These are phyloP conservation scores for Druceiella hillmani DNA, from an alignment of 2,888 invertebrate species.

Conservation along the genomic window DNA sequence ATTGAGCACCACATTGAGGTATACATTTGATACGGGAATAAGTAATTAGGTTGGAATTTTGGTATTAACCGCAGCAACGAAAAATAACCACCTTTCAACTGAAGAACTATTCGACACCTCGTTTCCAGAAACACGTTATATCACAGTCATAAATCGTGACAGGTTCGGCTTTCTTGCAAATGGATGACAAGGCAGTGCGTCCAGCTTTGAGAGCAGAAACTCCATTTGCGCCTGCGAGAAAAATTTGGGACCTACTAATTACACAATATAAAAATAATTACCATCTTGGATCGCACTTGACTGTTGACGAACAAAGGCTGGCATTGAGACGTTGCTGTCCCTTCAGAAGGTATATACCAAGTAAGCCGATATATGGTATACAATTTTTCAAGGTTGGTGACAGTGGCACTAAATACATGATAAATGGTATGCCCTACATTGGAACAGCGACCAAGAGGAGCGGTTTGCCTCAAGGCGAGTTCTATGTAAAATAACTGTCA, in stretches of 20 bases:
- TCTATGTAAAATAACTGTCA: conserved; percentile 23
- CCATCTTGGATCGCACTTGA: conserved; percentile 6
- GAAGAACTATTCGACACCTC: conserved; percentile 22
- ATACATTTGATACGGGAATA: no score
- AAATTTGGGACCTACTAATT: conserved; percentile 19
- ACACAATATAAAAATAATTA: conserved; percentile 7
- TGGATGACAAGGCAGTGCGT: conserved; percentile 19
- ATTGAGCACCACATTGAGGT: conserved; percentile 1
- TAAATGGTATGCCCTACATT: conserved; percentile 29
- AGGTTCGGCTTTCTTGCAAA: conserved; percentile 23
- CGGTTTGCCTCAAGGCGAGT: conserved; percentile 15
- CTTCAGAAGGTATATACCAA: conserved; percentile 19
- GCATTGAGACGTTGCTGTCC: conserved; percentile 19
- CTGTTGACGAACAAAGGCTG: conserved; percentile 20
- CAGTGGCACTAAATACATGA: conserved; percentile 28
- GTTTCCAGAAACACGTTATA: conserved; percentile 19
- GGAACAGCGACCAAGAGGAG: conserved; percentile 26
- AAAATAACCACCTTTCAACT: conserved; percentile 24
- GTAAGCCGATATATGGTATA: conserved; percentile 27
- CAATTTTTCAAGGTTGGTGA: conserved; percentile 31
- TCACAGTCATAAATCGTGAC: conserved; percentile 20
- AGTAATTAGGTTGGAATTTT: conserved; percentile 22
- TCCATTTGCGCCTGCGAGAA: conserved; percentile 23
- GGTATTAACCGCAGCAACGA: conserved; percentile 21
- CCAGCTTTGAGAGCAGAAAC: conserved; percentile 11